These are phyloP conservation scores for Parazoanthus swiftii DNA, from an alignment of 92 coral and sea anemone species.

Conservation along the genomic window DNA sequence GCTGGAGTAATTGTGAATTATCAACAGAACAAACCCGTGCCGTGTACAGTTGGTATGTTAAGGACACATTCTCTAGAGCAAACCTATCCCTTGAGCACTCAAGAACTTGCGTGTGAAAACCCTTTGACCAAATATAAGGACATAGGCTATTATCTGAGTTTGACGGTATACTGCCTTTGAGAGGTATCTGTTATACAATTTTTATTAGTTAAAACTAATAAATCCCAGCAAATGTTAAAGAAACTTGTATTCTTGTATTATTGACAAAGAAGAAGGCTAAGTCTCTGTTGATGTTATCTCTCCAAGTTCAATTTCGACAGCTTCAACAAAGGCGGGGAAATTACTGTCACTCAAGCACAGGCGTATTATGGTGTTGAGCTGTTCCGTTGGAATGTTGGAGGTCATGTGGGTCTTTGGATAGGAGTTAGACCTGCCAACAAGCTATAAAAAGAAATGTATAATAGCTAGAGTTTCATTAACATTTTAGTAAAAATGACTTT, in stretches of 20 bases:
- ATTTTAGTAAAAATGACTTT: too few species aligned
- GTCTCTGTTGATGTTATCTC: constrained; percentile 48
- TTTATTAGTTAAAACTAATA: neutral
- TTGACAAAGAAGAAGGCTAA: constrained; percentile 4
- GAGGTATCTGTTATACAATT: too few species aligned
- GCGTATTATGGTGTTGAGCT: constrained; percentile 65
- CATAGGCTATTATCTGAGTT: too few species aligned
- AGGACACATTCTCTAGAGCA: too few species aligned
- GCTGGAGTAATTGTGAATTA: too few species aligned
- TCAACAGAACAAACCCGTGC: too few species aligned
- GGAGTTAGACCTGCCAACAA: constrained; percentile 32
- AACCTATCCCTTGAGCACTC: too few species aligned
- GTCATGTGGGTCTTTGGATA: constrained; percentile 28
- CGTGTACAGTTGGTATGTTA: too few species aligned
- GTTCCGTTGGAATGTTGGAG: constrained; percentile 73
- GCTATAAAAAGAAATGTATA: constrained; percentile 30
- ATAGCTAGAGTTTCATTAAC: too few species aligned
- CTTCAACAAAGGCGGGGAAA: constrained; percentile 91
- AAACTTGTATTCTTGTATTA: neutral
- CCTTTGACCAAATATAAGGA: too few species aligned
- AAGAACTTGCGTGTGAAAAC: too few species aligned
- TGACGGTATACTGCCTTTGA: too few species aligned
- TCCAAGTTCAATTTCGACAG: constrained; percentile 79
- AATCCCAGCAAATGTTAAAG: neutral
- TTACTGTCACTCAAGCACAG: constrained; percentile 88